Evolutionary conservation across 1,140 invertebrate genomes (phyloP), one percentile per base, ranked within the genome.

Genomic region (Drosophila tsacasi): DNA sequence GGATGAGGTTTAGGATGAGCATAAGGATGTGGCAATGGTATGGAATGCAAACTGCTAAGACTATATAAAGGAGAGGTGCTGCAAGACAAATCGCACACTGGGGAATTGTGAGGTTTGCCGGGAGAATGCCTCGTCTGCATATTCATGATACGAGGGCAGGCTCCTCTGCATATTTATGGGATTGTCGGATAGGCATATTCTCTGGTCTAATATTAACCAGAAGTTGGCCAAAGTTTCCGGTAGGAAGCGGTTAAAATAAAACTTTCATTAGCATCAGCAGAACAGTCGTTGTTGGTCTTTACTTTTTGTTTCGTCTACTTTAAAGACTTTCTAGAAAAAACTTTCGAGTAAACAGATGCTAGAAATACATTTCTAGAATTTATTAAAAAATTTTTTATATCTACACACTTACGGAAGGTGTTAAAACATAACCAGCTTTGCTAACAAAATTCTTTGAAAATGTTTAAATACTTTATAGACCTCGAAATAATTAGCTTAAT

Each of bases 31-130:
- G 30, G 44, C 23, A 23, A 27, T 35, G 57, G 21, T 5, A 32
- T 21, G 42, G 60, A 66, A 65, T 67, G 60, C 68, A 58, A 46
- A 57, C 40, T 40, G 17, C 39, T 25, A 25, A 32, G 37, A 32
- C 30, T 35, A 39, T 47, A 15, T 47, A n/a, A 59, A 21, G 47
- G 17, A 50, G 30, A 55, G 52, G 52, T 23, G 52, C 32, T 55
- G 44, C 44, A 79, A 64, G 74, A 79, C 59, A 79, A 79, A 79
- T 79, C 39, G 54, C n/a, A 25, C 75, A 25, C 52, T 54, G 46
- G 76, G 76, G 76, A 79, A 79, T 79, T 79, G 39, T 32, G 37
- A 35, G 50, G 44, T 37, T 67, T 32, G 49, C 47, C 42, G 1
- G 39, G 13, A 37, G n/a, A 44, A 61, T 55, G 52, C 73, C 40